These are phyloP conservation scores for Lasioglossum figueresi DNA, from an alignment of 2,888 invertebrate species.

Conservation along the genomic window DNA sequence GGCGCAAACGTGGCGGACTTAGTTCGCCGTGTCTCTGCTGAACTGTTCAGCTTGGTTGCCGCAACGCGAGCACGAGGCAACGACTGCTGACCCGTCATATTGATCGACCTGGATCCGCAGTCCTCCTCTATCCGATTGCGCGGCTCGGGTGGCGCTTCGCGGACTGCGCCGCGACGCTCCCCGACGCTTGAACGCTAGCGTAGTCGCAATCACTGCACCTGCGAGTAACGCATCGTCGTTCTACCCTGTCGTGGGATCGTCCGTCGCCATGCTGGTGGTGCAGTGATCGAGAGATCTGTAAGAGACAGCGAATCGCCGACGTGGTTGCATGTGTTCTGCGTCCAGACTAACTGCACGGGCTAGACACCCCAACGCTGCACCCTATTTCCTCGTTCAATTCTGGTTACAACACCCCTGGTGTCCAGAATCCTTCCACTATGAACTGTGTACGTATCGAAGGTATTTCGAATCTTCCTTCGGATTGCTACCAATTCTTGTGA, in stretches of 20 bases:
- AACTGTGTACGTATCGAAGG: slow-evolving; percentile 45
- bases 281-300: slow-evolving; percentile 31
- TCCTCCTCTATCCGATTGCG: slow-evolving; percentile 61
- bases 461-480: background rate
- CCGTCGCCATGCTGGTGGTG: slow-evolving; percentile 42
- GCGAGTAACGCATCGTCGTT: slow-evolving; percentile 38
- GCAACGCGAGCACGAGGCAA: slow-evolving; percentile 64
- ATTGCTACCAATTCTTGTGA: background rate
- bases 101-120: slow-evolving; percentile 72
- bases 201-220: slow-evolving; percentile 57
- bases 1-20: slow-evolving; percentile 39
- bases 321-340: background rate
- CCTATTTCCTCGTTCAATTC: background rate
- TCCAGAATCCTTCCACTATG: slow-evolving; percentile 25
- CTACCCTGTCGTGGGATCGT: slow-evolving; percentile 39
- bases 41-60: slow-evolving; percentile 40
- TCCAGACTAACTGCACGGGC: background rate
- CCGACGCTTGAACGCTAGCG: slow-evolving; percentile 49
- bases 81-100: slow-evolving; percentile 64
- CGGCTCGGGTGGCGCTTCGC: slow-evolving; percentile 51
- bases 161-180: slow-evolving; percentile 39
- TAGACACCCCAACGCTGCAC: background rate
- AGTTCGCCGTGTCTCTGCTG: background rate
- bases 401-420: slow-evolving; percentile 29
- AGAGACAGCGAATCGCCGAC: slow-evolving; percentile 12